Percentiles rank a stretch among this genome's conserved stretches.
Evolutionary conservation across 2,113 vertebrate species (phyloP).

Genomic region (Myotis davidii): DNA sequence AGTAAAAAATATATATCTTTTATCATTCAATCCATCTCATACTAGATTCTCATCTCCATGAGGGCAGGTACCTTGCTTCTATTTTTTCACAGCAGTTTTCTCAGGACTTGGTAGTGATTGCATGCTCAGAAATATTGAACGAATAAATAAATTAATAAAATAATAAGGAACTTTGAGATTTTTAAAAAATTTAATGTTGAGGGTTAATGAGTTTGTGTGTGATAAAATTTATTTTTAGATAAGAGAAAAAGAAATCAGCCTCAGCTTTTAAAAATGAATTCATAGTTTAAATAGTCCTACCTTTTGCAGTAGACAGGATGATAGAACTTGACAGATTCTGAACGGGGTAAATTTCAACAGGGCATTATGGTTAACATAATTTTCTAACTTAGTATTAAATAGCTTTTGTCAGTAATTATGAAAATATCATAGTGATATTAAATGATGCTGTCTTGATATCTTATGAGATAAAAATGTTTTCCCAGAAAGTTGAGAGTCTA

Average conservation of each 20-base stretch:
- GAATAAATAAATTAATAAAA: not conserved
- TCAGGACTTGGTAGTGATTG: not conserved
- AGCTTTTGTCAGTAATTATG: not conserved
- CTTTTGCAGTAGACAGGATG: not conserved
- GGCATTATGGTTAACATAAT: not conserved
- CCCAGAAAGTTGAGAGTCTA: not conserved
- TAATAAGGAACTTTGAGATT: not conserved
- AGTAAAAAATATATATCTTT: not conserved
- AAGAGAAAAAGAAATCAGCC: not conserved
- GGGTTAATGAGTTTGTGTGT: not conserved
- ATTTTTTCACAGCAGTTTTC: not conserved
- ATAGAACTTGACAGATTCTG: not conserved
- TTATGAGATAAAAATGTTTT: not conserved
- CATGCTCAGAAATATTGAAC: not conserved
- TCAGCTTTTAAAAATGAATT: conserved; percentile 14
- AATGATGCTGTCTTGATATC: not conserved
- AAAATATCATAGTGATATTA: not conserved
- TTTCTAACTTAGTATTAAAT: conserved; percentile 7
- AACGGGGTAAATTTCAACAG: not conserved
- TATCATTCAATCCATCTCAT: not conserved
- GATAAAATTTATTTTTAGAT: conserved; percentile 4
- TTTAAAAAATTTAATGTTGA: not conserved
- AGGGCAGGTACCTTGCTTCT: not conserved
- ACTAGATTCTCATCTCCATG: not conserved
- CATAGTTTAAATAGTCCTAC: not conserved